A percentile compares a stretch with the other conserved stretches of the same genome.
Evolutionary conservation across 2,888 invertebrate genomes (phyloP).

Genomic region (Oxystoma pomonae): DNA sequence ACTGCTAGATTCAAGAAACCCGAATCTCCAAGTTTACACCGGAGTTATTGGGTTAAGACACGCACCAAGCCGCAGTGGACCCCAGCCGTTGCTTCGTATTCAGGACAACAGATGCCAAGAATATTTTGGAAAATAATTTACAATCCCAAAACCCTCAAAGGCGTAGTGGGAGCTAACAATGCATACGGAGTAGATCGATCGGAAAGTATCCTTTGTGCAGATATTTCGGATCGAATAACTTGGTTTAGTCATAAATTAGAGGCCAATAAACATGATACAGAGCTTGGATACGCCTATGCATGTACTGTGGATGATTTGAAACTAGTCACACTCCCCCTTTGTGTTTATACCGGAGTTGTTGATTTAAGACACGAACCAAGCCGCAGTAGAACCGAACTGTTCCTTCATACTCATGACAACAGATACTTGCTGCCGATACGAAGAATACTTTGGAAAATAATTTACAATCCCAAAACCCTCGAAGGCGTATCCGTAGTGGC

Average conservation of each 20-base stretch:
- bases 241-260: conserved; percentile 62
- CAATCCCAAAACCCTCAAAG: conserved; percentile 49
- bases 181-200: conserved; percentile 43
- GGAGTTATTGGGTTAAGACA: too few species aligned
- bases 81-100: conserved; percentile 37
- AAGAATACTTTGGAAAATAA: conserved; percentile 56
- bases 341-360: too few species aligned
- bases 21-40: conserved; percentile 47
- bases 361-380: too few species aligned
- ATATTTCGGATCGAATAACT: conserved; percentile 54
- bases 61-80: too few species aligned
- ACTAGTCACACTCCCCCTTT: too few species aligned
- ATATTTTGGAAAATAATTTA: conserved; percentile 60
- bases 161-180: conserved; percentile 61
- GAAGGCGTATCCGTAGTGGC: conserved; percentile 58
- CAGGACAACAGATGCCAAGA: conserved; percentile 12
- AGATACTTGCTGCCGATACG: conserved; percentile 50
- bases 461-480: conserved; percentile 51
- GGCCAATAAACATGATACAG: conserved; percentile 44
- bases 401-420: too few species aligned
- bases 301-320: conserved; percentile 58
- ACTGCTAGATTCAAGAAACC: too few species aligned
- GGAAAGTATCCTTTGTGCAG: conserved; percentile 36
- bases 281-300: conserved; percentile 58
- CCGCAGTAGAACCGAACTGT: too few species aligned